Evolutionary conservation across 2,888 invertebrate genomes (phyloP).

Genomic region (Dryobotodes eremita): DNA sequence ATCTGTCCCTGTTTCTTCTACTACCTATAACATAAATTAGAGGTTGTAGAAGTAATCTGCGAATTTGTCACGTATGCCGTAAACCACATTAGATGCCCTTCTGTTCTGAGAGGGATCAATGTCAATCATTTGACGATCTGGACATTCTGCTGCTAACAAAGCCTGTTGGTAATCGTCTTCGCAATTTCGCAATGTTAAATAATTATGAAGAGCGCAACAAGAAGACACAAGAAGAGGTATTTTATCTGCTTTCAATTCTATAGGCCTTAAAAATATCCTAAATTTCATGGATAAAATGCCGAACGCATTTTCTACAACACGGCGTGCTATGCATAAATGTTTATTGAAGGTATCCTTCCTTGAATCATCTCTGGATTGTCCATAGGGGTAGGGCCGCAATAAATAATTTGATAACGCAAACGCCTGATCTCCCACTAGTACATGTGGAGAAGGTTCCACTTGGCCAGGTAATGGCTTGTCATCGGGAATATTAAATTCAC

Average conservation of each 20-base stretch:
- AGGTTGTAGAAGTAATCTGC: not conserved
- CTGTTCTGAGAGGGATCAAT: not conserved
- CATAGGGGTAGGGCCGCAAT: not conserved
- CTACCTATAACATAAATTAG: not conserved
- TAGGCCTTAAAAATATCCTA: not conserved
- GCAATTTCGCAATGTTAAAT: not conserved
- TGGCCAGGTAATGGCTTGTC: not conserved
- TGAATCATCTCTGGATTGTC: not conserved
- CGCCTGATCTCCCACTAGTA: not conserved
- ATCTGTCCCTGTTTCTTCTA: no score
- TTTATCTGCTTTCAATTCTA: not conserved
- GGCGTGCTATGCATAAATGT: not conserved
- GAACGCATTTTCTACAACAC: conserved; percentile 6
- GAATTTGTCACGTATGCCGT: conserved; percentile 3
- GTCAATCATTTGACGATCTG: not conserved
- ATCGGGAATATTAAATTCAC: not conserved
- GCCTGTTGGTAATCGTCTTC: not conserved
- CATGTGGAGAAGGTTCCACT: conserved; percentile 3
- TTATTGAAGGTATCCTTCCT: not conserved
- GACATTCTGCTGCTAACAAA: not conserved
- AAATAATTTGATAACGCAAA: conserved; percentile 4
- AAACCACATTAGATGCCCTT: not conserved
- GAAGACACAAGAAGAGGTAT: conserved; percentile 2
- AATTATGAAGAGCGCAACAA: conserved; percentile 3
- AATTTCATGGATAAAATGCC: conserved; percentile 1